Percentiles rank a stretch among this genome's conserved stretches.
These are phyloP conservation scores for Australoheros facetus DNA, from an alignment of 2,797 vertebrate genomes.

Conservation along the genomic window DNA sequence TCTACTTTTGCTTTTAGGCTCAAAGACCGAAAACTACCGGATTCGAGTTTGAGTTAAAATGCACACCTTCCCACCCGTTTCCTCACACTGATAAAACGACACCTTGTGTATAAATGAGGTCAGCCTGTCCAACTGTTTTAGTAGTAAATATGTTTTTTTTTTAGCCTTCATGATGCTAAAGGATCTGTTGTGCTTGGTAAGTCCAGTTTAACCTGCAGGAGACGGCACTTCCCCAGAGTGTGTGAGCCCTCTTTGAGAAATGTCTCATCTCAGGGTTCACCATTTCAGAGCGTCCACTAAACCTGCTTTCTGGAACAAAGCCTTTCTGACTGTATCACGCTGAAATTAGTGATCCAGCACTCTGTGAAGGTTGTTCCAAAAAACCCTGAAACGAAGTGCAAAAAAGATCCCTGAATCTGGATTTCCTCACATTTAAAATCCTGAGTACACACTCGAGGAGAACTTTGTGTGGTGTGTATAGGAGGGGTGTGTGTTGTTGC, in stretches of 20 bases:
- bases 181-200: background rate
- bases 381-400: background rate
- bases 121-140: background rate
- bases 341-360: background rate
- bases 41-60: background rate
- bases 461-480: background rate
- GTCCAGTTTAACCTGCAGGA: no score
- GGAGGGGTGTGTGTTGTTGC: background rate
- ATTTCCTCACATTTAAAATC: background rate
- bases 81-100: background rate
- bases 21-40: no score
- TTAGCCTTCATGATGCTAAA: accelerated
- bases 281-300: background rate
- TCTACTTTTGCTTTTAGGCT: background rate
- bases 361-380: background rate
- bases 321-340: background rate
- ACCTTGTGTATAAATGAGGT: background rate
- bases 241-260: no score
- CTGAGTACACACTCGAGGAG: background rate
- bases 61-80: no score
- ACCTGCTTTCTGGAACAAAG: background rate
- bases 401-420: conserved; percentile 2
- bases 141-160: background rate
- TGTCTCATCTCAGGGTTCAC: background rate
- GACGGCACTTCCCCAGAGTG: background rate